Conservation (phyloP, 2,113 vertebrate genomes). For the Entomyzon cyanotis region DNA sequence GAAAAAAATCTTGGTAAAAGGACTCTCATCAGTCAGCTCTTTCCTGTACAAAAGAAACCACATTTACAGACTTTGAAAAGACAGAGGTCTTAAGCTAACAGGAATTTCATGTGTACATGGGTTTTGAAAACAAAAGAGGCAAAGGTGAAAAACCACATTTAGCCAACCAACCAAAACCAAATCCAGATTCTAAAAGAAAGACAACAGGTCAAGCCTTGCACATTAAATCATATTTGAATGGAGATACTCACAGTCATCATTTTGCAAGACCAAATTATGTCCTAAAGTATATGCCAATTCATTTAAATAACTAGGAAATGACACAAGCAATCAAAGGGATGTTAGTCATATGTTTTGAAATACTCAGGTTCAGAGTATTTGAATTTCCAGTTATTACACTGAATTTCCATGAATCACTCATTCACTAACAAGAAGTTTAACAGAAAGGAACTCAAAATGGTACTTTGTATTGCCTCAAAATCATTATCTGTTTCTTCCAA, state of each 20-base stretch:
- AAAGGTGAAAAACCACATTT: background rate
- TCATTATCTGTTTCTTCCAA: background rate
- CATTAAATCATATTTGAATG: background rate
- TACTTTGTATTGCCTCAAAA: background rate
- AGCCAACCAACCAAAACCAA: background rate
- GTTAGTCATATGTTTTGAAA: background rate
- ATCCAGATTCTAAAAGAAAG: background rate
- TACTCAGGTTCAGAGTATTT: background rate
- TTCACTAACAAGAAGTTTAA: background rate
- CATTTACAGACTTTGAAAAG: background rate
- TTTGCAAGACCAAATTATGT: background rate
- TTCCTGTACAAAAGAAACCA: background rate
- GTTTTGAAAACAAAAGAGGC: background rate
- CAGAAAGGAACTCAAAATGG: background rate
- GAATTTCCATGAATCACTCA: background rate
- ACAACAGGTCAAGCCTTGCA: background rate
- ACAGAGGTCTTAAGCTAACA: background rate
- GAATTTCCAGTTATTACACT: background rate
- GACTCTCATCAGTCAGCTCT: background rate
- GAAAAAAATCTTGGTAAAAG: background rate
- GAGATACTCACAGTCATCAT: background rate
- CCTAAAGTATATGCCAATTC: background rate
- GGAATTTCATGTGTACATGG: background rate
- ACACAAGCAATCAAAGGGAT: background rate
- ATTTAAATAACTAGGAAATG: background rate